Conservation (phyloP, 2,797 vertebrate species). For the Danio aesculapii region DNA sequence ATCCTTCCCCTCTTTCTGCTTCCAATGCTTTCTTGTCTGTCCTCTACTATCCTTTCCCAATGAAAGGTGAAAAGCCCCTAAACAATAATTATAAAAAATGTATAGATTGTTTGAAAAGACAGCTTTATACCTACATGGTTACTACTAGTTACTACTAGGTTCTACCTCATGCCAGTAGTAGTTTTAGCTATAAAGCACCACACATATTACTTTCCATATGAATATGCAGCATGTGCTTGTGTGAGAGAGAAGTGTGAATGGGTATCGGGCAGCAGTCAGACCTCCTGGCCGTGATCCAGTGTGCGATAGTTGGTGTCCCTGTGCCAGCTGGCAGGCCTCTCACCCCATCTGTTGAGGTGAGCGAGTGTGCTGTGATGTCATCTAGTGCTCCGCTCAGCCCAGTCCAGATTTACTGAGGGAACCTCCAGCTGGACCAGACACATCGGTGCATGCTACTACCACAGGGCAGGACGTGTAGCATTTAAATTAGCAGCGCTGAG, state of each 20-base stretch:
- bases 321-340: conserved; percentile 83
- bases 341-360: conserved; percentile 80
- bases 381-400: conserved; percentile 72
- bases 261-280: conserved; percentile 50
- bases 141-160: no score
- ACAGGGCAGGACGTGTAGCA: background rate
- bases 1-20: no score
- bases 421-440: conserved; percentile 75
- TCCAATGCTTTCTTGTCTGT: no score
- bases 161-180: no score
- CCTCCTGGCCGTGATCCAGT: conserved; percentile 63
- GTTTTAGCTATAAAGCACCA: background rate
- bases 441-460: conserved; percentile 42
- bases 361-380: conserved; percentile 81
- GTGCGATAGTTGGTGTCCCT: conserved; percentile 76
- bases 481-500: background rate
- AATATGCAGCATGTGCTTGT: conserved; percentile 60
- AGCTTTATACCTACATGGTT: no score
- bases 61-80: no score
- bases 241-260: conserved; percentile 68
- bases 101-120: no score
- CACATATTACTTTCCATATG: conserved; percentile 66
- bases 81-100: no score
- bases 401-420: conserved; percentile 80
- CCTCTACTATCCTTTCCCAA: no score